Evolutionary conservation across 2,797 vertebrate species (phyloP), one percentile per base, ranked within the genome.

Genomic region (Rhadinocentrus ornatus): DNA sequence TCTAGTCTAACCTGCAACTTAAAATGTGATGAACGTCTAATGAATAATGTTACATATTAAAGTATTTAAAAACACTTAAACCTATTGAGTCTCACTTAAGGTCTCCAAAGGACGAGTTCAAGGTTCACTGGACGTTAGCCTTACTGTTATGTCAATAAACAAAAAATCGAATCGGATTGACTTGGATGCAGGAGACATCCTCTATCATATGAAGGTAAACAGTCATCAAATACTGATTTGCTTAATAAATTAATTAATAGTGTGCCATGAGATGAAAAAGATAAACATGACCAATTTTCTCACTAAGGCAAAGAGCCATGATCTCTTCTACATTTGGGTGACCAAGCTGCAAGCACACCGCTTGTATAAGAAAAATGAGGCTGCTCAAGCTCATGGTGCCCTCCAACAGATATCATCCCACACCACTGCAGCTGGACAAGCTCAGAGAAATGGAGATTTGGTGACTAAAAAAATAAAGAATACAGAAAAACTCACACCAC

Each of bases 151-250:
- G 95, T 96, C 97, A 0, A 88, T 98, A 75, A 98, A 98, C 88
- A 97, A 95, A 93, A 98, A 98, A 80, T 95, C 97, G 0, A 95
- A 95, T 71, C 94, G 96, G 18, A 95, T 98, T 0, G 97, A 98
- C 73, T 82, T 98, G 86, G 97, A 99, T 67, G 95, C 96, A 0
- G 97, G 96, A 6, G 95, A 98, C 85, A 96, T 96, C 76, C 96
- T 99, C 53, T 98, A 97, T 84, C 97, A 99, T 81, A 93, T 98
- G 77, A 98, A 97, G 96, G 97, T 97, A 80, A 0, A 52, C 0
- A 20, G 3, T 5, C 0, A 15, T 37, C 12, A 5, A 56, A 15
- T 32, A 7, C 11, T 24, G 18, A 20, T 29, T 2, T 2, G n/a
- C 26, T 57, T 3, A 31, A 10, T 5, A 58, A n/a, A 66, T 15